Evolutionary conservation across 1,140 invertebrate species (phyloP).

Genomic region (Drosophila grimshawi): DNA sequence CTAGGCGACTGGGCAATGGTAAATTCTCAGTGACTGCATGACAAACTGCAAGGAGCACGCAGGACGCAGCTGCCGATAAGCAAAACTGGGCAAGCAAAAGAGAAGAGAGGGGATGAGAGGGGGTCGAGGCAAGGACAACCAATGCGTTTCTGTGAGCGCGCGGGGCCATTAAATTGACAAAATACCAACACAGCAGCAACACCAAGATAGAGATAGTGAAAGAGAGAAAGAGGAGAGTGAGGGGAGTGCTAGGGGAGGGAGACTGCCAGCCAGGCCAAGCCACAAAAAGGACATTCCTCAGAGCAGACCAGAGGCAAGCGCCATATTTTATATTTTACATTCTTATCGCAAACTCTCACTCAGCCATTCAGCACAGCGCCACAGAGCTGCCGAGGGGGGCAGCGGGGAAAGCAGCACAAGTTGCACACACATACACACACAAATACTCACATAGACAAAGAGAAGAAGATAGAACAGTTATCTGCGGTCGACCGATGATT

Average conservation of each 20-base stretch:
- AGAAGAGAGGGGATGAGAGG: not conserved
- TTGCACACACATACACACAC: constrained; percentile 17
- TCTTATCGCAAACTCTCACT: constrained; percentile 84
- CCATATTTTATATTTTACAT: constrained; percentile 84
- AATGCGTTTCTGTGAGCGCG: constrained; percentile 60
- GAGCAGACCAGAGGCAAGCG: constrained; percentile 59
- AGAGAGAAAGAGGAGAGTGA: constrained; percentile 7
- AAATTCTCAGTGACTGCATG: constrained; percentile 77
- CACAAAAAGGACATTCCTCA: constrained; percentile 84
- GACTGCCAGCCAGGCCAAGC: constrained; percentile 19
- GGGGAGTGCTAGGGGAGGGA: not conserved
- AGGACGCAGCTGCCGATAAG: constrained; percentile 73
- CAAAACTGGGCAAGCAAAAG: constrained; percentile 40
- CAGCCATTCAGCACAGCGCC: constrained; percentile 69
- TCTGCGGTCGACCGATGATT: not conserved
- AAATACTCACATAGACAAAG: not conserved
- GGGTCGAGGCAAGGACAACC: constrained; percentile 13
- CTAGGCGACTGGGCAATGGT: constrained; percentile 58
- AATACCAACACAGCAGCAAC: constrained; percentile 72
- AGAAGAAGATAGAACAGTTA: constrained; percentile 7
- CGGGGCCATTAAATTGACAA: constrained; percentile 80
- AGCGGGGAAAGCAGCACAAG: not conserved
- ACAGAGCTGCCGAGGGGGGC: not conserved
- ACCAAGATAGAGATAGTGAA: constrained; percentile 47
- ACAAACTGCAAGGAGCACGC: constrained; percentile 81